Evolutionary conservation across 2,113 vertebrate genomes (phyloP).

Genomic region (Herpetotheres cachinnans): DNA sequence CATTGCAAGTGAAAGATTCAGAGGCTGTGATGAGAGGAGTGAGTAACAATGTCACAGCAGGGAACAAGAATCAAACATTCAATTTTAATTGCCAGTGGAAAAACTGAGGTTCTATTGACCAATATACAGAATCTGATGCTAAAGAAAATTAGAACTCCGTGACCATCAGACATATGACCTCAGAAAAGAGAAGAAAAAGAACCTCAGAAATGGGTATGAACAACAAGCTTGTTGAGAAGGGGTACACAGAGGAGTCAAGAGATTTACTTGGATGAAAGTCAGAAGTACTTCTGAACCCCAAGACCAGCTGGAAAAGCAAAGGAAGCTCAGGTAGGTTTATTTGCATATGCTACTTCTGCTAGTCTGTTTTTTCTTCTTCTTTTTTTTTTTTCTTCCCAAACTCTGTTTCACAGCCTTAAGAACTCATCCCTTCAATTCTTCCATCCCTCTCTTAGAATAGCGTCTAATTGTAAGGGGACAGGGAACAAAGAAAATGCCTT

Average conservation of each 20-base stretch:
- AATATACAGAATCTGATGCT: not conserved
- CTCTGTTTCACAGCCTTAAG: not conserved
- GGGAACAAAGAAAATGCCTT: not conserved
- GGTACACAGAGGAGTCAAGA: not conserved
- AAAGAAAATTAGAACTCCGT: not conserved
- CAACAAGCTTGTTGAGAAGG: not conserved
- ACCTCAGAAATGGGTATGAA: not conserved
- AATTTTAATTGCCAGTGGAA: not conserved
- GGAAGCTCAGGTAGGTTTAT: constrained; percentile 9
- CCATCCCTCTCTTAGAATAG: not conserved
- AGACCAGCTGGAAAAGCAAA: not conserved
- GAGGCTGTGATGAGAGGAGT: not conserved
- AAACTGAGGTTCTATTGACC: not conserved
- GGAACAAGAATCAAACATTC: not conserved
- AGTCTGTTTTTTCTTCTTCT: not conserved
- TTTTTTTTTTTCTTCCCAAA: not conserved
- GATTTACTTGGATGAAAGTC: not conserved
- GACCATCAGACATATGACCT: not conserved
- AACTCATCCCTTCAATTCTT: not conserved
- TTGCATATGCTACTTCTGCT: not conserved
- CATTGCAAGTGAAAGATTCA: not conserved
- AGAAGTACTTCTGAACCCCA: not conserved
- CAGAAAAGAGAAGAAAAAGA: not conserved
- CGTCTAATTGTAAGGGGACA: not conserved
- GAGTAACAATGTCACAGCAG: not conserved